Percentiles rank a stretch among this genome's conserved stretches.
Conservation (phyloP, 2,888 invertebrate genomes). For the Epirrhoe alternata region DNA sequence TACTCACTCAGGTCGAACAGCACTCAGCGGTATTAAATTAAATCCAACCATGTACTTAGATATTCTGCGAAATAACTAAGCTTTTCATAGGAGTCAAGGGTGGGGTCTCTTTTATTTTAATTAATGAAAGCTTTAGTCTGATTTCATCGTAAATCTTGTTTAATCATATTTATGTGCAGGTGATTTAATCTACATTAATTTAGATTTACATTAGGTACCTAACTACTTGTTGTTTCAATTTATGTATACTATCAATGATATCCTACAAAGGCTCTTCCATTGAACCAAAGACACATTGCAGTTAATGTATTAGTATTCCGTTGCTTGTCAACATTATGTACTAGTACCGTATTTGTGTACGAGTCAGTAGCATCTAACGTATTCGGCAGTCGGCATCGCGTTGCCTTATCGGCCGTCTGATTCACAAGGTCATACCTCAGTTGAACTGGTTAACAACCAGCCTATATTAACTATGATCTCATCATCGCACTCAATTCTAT, state of each 20-base stretch:
- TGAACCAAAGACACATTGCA: too few relatives aligned
- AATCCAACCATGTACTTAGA: conserved; percentile 51
- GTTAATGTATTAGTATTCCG: background rate
- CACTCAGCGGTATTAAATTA: conserved; percentile 71
- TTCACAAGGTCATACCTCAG: conserved; percentile 77
- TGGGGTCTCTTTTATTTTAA: conserved; percentile 55
- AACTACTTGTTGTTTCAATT: too few relatives aligned
- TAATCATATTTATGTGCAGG: conserved; percentile 27
- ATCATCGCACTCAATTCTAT: conserved; percentile 58
- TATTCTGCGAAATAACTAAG: conserved; percentile 64
- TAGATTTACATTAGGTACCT: background rate
- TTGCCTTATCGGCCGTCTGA: conserved; percentile 76
- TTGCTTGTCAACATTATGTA: background rate
- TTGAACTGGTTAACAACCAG: conserved; percentile 72
- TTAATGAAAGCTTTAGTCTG: conserved; percentile 50
- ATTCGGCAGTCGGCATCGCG: conserved; percentile 58
- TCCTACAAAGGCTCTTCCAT: too few relatives aligned
- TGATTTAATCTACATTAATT: background rate
- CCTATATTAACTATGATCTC: conserved; percentile 76
- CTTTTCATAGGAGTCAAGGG: conserved; percentile 48
- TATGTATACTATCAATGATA: too few relatives aligned
- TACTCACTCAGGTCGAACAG: conserved; percentile 22
- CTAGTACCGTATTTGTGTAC: background rate
- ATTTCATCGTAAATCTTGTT: conserved; percentile 43
- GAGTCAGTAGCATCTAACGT: conserved; percentile 45